Conservation (phyloP, 2,888 invertebrate species). For the Chrysina gloriosa region DNA sequence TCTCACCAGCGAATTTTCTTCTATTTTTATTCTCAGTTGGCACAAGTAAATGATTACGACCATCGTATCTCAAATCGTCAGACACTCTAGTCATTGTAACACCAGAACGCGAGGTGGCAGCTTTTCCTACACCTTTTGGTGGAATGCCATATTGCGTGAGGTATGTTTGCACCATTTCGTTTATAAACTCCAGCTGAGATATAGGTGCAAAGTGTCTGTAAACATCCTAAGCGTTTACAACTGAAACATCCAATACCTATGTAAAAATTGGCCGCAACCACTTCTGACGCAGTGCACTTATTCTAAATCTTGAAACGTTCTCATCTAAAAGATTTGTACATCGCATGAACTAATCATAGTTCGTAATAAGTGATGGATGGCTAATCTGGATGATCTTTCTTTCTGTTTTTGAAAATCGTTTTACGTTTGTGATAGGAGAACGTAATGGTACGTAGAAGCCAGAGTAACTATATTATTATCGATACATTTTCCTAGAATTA, state of each 20-base stretch:
- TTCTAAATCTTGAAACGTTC: neutral
- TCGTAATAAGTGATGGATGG: constrained; percentile 6
- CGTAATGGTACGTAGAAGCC: constrained; percentile 43
- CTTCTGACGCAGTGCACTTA: too few species aligned
- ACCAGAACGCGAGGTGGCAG: neutral
- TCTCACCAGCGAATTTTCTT: neutral
- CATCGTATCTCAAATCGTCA: neutral
- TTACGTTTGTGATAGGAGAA: constrained; percentile 39
- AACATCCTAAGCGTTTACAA: too few species aligned
- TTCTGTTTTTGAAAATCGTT: constrained; percentile 44
- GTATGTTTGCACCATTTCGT: neutral
- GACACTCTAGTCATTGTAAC: neutral
- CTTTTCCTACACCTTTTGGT: too few species aligned
- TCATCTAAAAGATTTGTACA: neutral
- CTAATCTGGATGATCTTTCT: constrained; percentile 42
- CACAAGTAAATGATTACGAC: neutral
- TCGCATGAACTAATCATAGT: neutral
- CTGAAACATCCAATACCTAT: too few species aligned
- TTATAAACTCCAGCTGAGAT: neutral
- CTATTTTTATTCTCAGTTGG: neutral
- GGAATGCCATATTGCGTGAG: neutral
- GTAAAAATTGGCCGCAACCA: too few species aligned
- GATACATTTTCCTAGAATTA: neutral
- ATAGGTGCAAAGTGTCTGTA: too few species aligned
- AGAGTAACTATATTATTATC: constrained; percentile 1